Base-by-base conservation (phyloP, 2,113 vertebrate genomes). In the Eleginops maclovinus region DNA sequence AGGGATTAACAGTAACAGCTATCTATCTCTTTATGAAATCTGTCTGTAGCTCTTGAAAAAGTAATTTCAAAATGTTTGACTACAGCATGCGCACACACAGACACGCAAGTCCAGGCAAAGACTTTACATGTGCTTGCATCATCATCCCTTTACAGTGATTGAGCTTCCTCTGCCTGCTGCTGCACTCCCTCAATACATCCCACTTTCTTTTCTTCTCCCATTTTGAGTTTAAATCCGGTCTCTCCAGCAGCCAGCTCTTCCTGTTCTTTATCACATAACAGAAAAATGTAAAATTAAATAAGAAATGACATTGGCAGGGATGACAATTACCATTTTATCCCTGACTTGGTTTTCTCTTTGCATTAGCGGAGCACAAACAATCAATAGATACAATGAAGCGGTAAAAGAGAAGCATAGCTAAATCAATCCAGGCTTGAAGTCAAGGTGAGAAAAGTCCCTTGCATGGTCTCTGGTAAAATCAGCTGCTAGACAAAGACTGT, bases 61-160 rank as follows among this genome's bases (percentile, higher is more conserved):
- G 74, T 50, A 2, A 72, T 75, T 71, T 75, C 10, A 74, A 49
- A 75, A 84, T 75, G 56, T 28, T 60, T 21, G 81, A 50, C 17
- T 14, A 15, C 51, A 63, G 0, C 62, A 10, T 44, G 22, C 31
- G 11, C 53, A 49, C 49, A 66, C 53, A 15, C 58, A 51, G 44
- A 49, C 56, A 49, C 51, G 24, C 77, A 61, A 50, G 67, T 64
- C 64, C 19, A n/a, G 73, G 53, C 62, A 53, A 66, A 72, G 51
- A 67, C 70, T 86, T 91, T 91, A 72, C 91, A 88, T 72, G 68
- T 77, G 63, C 88, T 93, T 93, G 85, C 91, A 91, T 93, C 91
- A 92, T 81, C 83, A 55, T 82, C 64, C 74, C 55, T 75, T 79
- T 85, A 88, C 31, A 31, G 31, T 36, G 31, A 89, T 88, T 88